Conservation (phyloP, 2,888 invertebrate genomes). For the Tachina grossa region DNA sequence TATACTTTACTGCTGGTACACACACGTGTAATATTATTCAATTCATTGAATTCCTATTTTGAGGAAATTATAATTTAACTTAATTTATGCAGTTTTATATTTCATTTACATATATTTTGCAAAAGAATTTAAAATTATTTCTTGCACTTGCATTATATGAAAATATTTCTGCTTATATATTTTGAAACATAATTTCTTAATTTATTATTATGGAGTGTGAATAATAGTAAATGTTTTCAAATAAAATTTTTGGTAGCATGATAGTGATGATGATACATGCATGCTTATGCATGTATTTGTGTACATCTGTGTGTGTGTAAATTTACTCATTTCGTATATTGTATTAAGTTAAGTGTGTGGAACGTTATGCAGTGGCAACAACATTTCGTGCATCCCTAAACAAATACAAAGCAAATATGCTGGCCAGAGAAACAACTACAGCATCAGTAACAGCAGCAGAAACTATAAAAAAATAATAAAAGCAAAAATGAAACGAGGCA, state of each 20-base stretch:
- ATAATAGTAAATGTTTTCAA: slow-evolving; percentile 44
- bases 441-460: neutral
- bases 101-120: neutral
- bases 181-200: slow-evolving; percentile 34
- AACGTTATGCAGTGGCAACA: slow-evolving; percentile 48
- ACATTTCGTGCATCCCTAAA: slow-evolving; percentile 56
- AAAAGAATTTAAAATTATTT: neutral
- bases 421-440: slow-evolving; percentile 9
- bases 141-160: neutral
- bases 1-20: too few relatives aligned
- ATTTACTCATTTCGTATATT: slow-evolving; percentile 17
- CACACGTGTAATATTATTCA: neutral
- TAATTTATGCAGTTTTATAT: neutral
- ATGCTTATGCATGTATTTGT: neutral
- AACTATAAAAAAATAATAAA: neutral
- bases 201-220: slow-evolving; percentile 54
- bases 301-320: too few relatives aligned
- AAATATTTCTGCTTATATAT: slow-evolving; percentile 15
- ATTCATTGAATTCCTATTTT: neutral
- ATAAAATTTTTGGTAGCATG: neutral
- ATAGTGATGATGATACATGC: too few relatives aligned
- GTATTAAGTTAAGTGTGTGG: slow-evolving; percentile 54
- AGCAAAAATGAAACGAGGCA: slow-evolving; percentile 7
- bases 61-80: neutral
- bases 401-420: slow-evolving; percentile 38